phyloP scores from a whole-genome alignment of 2,113 vertebrate genomes.

The Cariama cristata region DNA sequence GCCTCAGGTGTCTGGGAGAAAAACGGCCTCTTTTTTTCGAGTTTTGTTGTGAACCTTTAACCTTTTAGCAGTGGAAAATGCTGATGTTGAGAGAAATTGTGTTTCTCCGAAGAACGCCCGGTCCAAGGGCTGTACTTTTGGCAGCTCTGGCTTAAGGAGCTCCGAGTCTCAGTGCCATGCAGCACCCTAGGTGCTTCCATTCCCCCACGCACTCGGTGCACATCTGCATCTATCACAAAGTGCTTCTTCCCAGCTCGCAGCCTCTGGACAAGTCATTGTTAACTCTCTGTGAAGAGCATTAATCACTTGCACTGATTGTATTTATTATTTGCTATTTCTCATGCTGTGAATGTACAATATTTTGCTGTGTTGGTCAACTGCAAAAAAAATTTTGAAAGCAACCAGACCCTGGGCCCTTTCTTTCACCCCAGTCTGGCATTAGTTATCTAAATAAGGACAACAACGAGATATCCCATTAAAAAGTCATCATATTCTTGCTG shows the following conservation, averaged over 20 bases:
- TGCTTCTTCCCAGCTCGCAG: neutral
- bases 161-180: neutral
- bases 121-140: neutral
- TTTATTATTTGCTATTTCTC: neutral
- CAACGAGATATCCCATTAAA: neutral
- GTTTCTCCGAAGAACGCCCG: neutral
- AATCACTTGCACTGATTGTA: neutral
- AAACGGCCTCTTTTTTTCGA: neutral
- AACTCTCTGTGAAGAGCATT: neutral
- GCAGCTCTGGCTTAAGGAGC: neutral
- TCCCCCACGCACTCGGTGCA: neutral
- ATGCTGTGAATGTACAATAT: neutral
- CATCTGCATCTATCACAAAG: neutral
- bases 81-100: neutral
- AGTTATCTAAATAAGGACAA: neutral
- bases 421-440: neutral
- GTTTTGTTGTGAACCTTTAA: slow-evolving; percentile 18
- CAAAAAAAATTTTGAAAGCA: neutral
- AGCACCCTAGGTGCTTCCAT: neutral
- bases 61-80: slow-evolving; percentile 14
- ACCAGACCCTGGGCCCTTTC: neutral
- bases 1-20: neutral
- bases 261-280: neutral
- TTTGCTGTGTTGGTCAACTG: neutral
- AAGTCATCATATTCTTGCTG: neutral